Conservation (phyloP, 2,888 invertebrate genomes). For the Eupithecia dodoneata region DNA sequence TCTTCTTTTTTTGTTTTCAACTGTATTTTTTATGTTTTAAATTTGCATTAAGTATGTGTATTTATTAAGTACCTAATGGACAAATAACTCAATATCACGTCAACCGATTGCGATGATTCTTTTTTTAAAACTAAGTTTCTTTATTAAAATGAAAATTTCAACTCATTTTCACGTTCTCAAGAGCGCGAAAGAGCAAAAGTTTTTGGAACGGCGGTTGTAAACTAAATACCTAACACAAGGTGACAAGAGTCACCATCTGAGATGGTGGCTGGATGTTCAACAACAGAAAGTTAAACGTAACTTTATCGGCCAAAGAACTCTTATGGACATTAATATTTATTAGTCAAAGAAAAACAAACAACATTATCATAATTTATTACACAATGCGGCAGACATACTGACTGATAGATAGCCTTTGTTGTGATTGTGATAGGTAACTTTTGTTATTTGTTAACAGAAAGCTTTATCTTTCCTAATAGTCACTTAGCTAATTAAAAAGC, state of each 20-base stretch:
- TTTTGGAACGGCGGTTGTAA: no score
- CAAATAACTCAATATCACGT: no score
- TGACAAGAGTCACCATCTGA: slow-evolving; percentile 7
- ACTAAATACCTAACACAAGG: background rate
- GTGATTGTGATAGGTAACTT: slow-evolving; percentile 7
- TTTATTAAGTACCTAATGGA: no score
- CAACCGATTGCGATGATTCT: no score
- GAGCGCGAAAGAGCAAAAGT: no score
- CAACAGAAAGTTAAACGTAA: slow-evolving; percentile 26
- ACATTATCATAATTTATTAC: slow-evolving; percentile 33
- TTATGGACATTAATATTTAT: slow-evolving; percentile 32
- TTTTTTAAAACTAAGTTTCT: no score
- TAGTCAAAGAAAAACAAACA: slow-evolving; percentile 38
- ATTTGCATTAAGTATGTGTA: no score
- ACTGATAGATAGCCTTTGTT: slow-evolving; percentile 28
- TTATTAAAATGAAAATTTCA: no score
- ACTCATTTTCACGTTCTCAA: no score
- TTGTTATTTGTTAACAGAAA: background rate
- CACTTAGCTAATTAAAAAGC: background rate
- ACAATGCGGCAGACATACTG: slow-evolving; percentile 14
- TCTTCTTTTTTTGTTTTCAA: no score
- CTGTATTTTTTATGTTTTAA: no score
- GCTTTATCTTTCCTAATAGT: background rate
- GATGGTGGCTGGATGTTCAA: slow-evolving; percentile 8
- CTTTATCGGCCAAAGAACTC: slow-evolving; percentile 41